Evolutionary conservation across 2,797 vertebrate species (phyloP).

Genomic region (Potorous gilbertii): DNA sequence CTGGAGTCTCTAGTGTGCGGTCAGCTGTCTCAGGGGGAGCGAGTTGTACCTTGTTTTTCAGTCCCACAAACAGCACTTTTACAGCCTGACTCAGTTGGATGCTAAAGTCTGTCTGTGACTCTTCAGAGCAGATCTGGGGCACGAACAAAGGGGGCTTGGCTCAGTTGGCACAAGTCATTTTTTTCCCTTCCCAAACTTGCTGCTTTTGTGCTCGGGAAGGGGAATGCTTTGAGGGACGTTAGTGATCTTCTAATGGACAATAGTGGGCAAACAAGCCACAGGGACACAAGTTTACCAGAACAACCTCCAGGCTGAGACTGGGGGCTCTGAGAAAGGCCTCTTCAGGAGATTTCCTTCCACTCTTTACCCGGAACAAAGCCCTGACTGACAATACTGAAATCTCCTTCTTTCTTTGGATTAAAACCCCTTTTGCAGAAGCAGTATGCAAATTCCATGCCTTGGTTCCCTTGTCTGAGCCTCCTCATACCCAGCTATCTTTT

Average conservation of each 20-base stretch:
- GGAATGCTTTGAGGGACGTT: constrained; percentile 77
- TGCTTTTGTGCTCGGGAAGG: constrained; percentile 75
- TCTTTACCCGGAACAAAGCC: constrained; percentile 86
- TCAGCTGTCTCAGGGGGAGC: not conserved
- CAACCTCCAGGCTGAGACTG: constrained; percentile 82
- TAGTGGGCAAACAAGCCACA: constrained; percentile 83
- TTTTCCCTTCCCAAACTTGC: constrained; percentile 76
- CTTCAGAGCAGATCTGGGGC: constrained; percentile 72
- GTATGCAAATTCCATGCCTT: constrained; percentile 85
- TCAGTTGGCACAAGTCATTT: constrained; percentile 76
- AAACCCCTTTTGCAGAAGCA: constrained; percentile 82
- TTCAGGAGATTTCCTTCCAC: constrained; percentile 85
- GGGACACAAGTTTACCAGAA: constrained; percentile 81
- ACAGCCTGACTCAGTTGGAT: not conserved
- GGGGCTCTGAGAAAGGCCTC: constrained; percentile 84
- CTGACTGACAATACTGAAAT: constrained; percentile 84
- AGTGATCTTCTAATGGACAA: constrained; percentile 84
- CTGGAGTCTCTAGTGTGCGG: constrained; percentile 16
- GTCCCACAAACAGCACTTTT: constrained; percentile 70
- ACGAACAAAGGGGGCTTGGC: constrained; percentile 77
- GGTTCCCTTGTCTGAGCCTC: constrained; percentile 78
- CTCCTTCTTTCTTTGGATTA: constrained; percentile 85
- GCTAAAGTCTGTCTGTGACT: constrained; percentile 66
- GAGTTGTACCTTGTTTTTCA: constrained; percentile 61
- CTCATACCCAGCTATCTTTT: constrained; percentile 83